A percentile compares a stretch with the other conserved stretches of the same genome.
phyloP scores from a whole-genome alignment of 2,797 vertebrate genomes.

The Xenopus petersii region DNA sequence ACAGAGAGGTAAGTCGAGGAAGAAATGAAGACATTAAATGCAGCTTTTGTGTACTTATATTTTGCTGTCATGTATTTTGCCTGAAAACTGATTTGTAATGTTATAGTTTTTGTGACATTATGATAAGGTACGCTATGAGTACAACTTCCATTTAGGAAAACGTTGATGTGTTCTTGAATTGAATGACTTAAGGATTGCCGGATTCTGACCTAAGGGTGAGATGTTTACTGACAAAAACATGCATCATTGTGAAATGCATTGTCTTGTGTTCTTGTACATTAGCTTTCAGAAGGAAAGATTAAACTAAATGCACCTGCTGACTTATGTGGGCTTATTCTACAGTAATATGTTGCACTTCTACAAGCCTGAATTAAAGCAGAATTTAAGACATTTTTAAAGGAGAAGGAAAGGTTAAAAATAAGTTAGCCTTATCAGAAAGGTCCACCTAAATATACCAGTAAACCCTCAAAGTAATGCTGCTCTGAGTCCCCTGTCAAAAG shows the following conservation, averaged over 20 bases:
- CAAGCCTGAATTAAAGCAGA: neutral
- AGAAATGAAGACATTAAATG: conserved; percentile 89
- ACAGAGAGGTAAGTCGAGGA: conserved; percentile 68
- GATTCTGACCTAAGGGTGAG: conserved; percentile 58
- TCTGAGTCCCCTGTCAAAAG: too few species aligned
- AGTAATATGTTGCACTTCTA: neutral
- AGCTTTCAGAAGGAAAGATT: conserved; percentile 8
- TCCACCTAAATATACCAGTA: too few species aligned
- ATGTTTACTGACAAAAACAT: conserved; percentile 51
- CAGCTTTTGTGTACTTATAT: conserved; percentile 87
- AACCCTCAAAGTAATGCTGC: too few species aligned
- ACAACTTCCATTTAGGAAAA: conserved; percentile 72
- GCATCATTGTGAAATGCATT: conserved; percentile 45
- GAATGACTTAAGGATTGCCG: conserved; percentile 52
- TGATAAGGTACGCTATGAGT: conserved; percentile 65
- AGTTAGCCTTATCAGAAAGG: too few species aligned
- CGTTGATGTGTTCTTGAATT: conserved; percentile 62
- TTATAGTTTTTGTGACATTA: conserved; percentile 69
- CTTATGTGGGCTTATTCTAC: neutral
- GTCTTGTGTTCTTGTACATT: conserved; percentile 53
- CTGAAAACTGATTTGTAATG: conserved; percentile 77
- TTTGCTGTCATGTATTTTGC: conserved; percentile 78
- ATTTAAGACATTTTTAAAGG: neutral
- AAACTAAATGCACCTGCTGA: conserved; percentile 7
- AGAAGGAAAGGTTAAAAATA: too few species aligned